A percentile compares a stretch with the other conserved stretches of the same genome.
Conservation (phyloP, 1,140 invertebrate genomes). For the Pissodes strobi region DNA sequence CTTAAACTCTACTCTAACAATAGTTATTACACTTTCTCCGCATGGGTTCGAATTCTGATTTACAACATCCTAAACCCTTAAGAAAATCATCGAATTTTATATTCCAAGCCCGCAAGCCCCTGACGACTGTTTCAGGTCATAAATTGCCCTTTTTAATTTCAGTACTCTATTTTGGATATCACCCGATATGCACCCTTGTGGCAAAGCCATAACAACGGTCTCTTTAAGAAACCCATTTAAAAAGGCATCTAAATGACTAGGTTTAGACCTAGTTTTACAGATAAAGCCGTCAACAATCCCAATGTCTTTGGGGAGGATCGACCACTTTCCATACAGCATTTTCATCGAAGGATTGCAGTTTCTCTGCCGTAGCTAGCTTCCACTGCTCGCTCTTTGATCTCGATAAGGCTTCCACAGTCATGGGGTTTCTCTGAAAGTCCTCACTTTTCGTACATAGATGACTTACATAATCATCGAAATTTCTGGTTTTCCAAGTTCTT, state of each 20-base stretch:
- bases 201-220: slow-evolving; percentile 49
- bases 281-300: slow-evolving; percentile 41
- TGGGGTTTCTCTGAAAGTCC: slow-evolving; percentile 28
- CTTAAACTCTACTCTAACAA: slow-evolving; percentile 45
- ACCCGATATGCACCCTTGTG: slow-evolving; percentile 29
- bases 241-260: slow-evolving; percentile 51
- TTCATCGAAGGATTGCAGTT: slow-evolving; percentile 44
- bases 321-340: slow-evolving; percentile 44
- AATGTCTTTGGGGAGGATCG: slow-evolving; percentile 44
- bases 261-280: slow-evolving; percentile 40
- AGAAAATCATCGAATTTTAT: slow-evolving; percentile 43
- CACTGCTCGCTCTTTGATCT: slow-evolving; percentile 43
- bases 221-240: no score
- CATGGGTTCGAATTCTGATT: slow-evolving; percentile 48
- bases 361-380: slow-evolving; percentile 44
- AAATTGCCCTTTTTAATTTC: no score
- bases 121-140: slow-evolving; percentile 50
- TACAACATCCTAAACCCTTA: slow-evolving; percentile 38
- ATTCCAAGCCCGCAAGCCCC: slow-evolving; percentile 48
- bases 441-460: no score
- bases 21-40: slow-evolving; percentile 35
- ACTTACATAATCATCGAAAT: no score
- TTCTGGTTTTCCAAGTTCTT: no score
- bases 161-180: slow-evolving; percentile 48
- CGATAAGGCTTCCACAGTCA: slow-evolving; percentile 38